Base-by-base conservation (phyloP, 2,113 vertebrate genomes). In the human region DNA sequence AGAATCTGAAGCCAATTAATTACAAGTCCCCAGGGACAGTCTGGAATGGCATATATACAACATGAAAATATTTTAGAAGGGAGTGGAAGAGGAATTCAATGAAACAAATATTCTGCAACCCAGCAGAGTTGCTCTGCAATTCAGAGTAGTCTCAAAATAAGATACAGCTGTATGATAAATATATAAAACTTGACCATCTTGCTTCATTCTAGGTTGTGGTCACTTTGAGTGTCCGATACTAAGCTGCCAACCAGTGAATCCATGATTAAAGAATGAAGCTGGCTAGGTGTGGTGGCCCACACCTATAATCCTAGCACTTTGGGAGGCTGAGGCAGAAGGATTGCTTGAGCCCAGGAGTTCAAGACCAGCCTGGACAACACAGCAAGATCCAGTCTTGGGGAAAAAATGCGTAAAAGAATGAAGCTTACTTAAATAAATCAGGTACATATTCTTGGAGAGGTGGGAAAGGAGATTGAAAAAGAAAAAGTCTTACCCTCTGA, bases 401-500 rank as follows among this genome's bases (percentile, higher is more conserved):
- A 6, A 30, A 64, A 30, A 30, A 64, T 27, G 12, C 27, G 0
- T 64, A 64, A 64, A 64, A 78, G 40, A 79, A 94, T 89, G 73
- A 94, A 94, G 12, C 12, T 18, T 59, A 68, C 84, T 91, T 50
- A 48, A 45, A 38, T 70, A 89, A 50, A 61, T 76, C 68, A 70
- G 6, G 64, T 40, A 82, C 13, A 68, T 12, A 12, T 43, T 43
- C 22, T 73, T 40, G 14, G 23, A 35, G 55, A n/a, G 43, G 18
- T 18, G 27, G 10, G 48, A 7, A 20, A 45, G 81, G 64, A 78
- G 6, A 97, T 4, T 40, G 23, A 92, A 79, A 66, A 30, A 75
- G 61, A 55, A 73, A 48, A 64, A 55, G 2, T 50, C 95, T 99
- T 98, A 99, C 99, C 98, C 1, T 99, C 98, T 57, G 95, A 48